Evolutionary conservation across 2,888 invertebrate species (phyloP), one percentile per base, ranked within the genome.

Genomic region (Cataglyphis rosenhaueri): DNA sequence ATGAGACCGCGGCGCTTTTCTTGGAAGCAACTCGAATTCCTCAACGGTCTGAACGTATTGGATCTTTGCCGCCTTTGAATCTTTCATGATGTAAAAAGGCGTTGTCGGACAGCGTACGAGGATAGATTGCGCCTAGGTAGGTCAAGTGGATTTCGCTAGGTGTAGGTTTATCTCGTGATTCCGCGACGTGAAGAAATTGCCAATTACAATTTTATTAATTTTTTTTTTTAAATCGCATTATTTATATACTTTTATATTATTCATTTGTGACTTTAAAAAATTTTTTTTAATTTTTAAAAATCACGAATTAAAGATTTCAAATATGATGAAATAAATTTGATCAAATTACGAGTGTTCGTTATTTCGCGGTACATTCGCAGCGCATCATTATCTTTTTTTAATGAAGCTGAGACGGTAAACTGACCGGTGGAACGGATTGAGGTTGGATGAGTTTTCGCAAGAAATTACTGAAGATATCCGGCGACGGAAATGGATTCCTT

Each of bases 11-110:
- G 44, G 32, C 78, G 78, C 59, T 59, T 59, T 79, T 71, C 71
- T 79, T 41, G 52, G 25, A 18, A 18, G 44, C 32, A 32, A 71
- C 59, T 70, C 59, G 44, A 71, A 59, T 71, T 79, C 35, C 15
- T 44, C 32, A 44, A 79, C 18, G 41, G 32, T 79, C 44, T 59
- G 71, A 79, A 79, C 71, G 71, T 59, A 79, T 79, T 59, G 71
- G 57, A 59, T 71, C 78, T 79, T 79, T 21, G 59, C 25, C 12
- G 44, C 44, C 44, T 70, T 59, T 71, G 78, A 79, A 79, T 79
- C 44, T 79, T 79, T 79, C 78, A 79, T 78, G 78, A 70, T 78
- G 44, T 68, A 78, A 70, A 78, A 78, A 78, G 71, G 32, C 32
- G 25, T n/a, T 66, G 68, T 78, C 32, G 32, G 70, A 76, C 75